These are phyloP conservation scores for Anaspis maculata DNA, from an alignment of 2,888 invertebrate species.

Conservation along the genomic window DNA sequence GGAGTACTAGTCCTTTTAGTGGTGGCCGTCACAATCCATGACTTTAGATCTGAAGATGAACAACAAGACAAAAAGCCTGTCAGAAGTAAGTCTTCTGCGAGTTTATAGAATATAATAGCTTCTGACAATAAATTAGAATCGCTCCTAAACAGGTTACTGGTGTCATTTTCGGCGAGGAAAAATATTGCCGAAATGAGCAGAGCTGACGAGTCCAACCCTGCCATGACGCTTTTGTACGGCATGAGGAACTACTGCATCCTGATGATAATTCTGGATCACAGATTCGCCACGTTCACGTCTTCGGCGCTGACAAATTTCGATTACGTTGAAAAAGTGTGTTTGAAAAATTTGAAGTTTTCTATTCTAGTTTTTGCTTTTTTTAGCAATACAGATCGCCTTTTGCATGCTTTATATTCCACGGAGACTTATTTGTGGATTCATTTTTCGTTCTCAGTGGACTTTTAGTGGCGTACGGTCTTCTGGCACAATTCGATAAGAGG, in stretches of 20 bases:
- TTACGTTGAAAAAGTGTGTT: conserved; percentile 46
- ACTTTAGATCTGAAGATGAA: no score
- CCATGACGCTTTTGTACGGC: conserved; percentile 50
- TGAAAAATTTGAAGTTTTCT: neutral
- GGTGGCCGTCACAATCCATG: no score
- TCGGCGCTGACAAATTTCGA: conserved; percentile 51
- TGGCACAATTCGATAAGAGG: conserved; percentile 40
- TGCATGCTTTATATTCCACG: conserved; percentile 48
- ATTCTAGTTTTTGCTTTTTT: conserved; percentile 17
- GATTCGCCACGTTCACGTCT: conserved; percentile 46
- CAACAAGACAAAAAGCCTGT: conserved; percentile 28
- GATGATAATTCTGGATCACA: conserved; percentile 49
- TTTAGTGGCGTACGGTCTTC: conserved; percentile 45
- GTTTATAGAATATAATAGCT: neutral
- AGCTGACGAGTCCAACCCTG: conserved; percentile 39
- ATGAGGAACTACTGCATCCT: conserved; percentile 50
- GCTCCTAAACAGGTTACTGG: conserved; percentile 15
- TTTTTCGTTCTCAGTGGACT: conserved; percentile 57
- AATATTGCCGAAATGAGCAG: conserved; percentile 40
- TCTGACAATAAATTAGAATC: conserved; percentile 10
- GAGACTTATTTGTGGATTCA: conserved; percentile 56
- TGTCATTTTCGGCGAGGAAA: conserved; percentile 34
- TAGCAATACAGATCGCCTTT: conserved; percentile 38
- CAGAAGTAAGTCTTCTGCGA: conserved; percentile 25
- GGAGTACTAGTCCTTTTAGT: neutral